These are phyloP conservation scores for Falco berigora DNA, from an alignment of 2,797 vertebrate genomes.

Conservation along the genomic window DNA sequence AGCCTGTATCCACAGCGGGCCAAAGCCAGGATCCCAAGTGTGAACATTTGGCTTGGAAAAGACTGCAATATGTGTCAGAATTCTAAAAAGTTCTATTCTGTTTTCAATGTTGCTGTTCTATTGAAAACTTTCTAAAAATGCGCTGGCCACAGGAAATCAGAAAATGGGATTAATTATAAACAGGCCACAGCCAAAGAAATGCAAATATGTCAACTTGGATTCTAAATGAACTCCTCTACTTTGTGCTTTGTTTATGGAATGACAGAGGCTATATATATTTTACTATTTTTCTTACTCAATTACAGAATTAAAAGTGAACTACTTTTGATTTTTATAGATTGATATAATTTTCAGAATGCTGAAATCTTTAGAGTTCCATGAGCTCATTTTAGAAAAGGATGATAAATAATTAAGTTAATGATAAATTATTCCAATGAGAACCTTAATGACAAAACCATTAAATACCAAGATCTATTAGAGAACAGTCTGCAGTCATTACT, in stretches of 20 bases:
- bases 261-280: not conserved
- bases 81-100: not conserved
- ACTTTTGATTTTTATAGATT: not conserved
- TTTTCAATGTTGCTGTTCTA: not conserved
- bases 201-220: not conserved
- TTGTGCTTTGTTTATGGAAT: not conserved
- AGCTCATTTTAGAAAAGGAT: conserved; percentile 27
- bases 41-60: not conserved
- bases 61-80: fast-evolving
- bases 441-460: conserved; percentile 60
- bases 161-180: not conserved
- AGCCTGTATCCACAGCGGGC: not conserved
- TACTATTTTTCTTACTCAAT: not conserved
- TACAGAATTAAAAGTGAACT: not conserved
- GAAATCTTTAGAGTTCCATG: not conserved
- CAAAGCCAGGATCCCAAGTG: not conserved
- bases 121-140: not conserved
- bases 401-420: conserved; percentile 62
- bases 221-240: not conserved
- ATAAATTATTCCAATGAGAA: conserved; percentile 63
- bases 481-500: conserved; percentile 38
- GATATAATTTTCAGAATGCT: not conserved
- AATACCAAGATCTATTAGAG: conserved; percentile 49
- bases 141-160: not conserved
- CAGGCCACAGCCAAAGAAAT: not conserved